Base-by-base conservation (phyloP, 1,140 invertebrate species). In the Mamestra configurata region DNA sequence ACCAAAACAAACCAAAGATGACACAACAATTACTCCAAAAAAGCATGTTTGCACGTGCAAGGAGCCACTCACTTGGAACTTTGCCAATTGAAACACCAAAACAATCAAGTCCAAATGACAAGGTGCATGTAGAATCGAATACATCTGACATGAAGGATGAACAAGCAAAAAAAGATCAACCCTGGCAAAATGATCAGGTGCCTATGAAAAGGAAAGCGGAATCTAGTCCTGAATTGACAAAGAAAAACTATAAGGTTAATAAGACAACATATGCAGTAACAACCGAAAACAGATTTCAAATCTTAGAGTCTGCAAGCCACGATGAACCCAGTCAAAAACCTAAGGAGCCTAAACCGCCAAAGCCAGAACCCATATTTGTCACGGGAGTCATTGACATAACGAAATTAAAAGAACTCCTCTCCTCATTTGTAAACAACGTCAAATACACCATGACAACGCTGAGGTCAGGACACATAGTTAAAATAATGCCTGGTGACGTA, bases 351-450 rank as follows among this genome's bases (percentile, higher is more conserved):
- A 75, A 75, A 31, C 27, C 37, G 20, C 79, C 83, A 4, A 87
- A 84, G 71, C 83, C 82, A 51, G 82, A 85, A 77, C 82, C 84
- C 5, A 87, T 87, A 18, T 87, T 85, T 75, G 83, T 85, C 0
- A 87, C 84, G 0, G 84, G 84, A 22, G 82, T 85, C 10, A 46
- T 83, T 11, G 49, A 86, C 40, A 77, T 87, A 13, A 83, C 0
- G 20, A 1, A 24, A 22, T 53, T 86, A 4, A 84, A 82, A 79
- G 55, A 85, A 18, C 24, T 77, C 15, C 53, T 84, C 7, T 40
- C 27, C 24, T 73, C 55, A 59, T 72, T 84, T 46, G n/a, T 4
- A 27, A 49, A 80, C 2, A 43, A 2, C 15, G 40, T 81, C 15
- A 59, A 77, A 66, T 86, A 83, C 27, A 83, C 71, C n/a, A 80